Conservation (phyloP, 2,888 invertebrate genomes). For the Caenorhabditis sp. region DNA sequence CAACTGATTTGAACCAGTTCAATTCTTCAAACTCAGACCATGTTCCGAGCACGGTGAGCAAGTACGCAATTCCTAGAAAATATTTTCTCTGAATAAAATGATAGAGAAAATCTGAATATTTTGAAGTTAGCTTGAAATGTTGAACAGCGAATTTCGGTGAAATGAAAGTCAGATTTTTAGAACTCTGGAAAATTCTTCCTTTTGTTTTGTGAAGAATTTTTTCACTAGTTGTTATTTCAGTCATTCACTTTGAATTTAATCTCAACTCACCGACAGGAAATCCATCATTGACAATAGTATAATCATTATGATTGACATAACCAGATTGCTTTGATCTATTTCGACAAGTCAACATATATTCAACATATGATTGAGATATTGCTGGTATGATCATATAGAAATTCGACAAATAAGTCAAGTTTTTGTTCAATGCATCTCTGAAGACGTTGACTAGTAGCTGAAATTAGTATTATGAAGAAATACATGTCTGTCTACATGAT, state of each 20-base stretch:
- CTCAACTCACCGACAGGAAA: constrained; percentile 84
- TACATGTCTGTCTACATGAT: no score
- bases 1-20: constrained; percentile 89
- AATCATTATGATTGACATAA: constrained; percentile 77
- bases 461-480: no score
- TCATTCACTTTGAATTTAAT: no score
- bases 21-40: constrained; percentile 86
- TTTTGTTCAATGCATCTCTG: constrained; percentile 81
- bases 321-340: constrained; percentile 91
- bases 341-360: constrained; percentile 86
- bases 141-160: no score
- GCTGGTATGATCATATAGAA: constrained; percentile 94
- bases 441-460: constrained; percentile 90
- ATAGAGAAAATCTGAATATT: no score
- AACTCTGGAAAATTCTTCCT: no score
- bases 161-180: no score
- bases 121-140: no score
- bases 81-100: no score
- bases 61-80: constrained; percentile 80
- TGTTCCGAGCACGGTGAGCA: constrained; percentile 88
- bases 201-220: no score
- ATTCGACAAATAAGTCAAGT: constrained; percentile 70
- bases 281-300: constrained; percentile 95
- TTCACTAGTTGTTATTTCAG: no score
- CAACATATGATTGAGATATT: constrained; percentile 88